These are phyloP conservation scores for Nebria salina DNA, from an alignment of 2,888 invertebrate genomes.

Conservation along the genomic window DNA sequence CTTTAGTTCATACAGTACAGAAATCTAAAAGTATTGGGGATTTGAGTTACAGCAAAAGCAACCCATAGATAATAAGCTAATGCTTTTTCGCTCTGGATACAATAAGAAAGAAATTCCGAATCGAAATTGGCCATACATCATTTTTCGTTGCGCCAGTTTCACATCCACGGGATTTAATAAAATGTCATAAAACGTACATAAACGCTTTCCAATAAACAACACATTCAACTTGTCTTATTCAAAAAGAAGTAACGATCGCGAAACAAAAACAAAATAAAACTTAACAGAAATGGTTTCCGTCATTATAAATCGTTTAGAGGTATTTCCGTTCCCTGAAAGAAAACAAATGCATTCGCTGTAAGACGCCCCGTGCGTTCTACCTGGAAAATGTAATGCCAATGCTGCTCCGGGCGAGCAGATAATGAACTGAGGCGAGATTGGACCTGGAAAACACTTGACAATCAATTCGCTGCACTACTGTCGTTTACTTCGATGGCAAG, in stretches of 20 bases:
- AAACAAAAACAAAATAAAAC: conserved; percentile 42
- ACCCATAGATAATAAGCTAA: no score
- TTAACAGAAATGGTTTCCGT: conserved; percentile 57
- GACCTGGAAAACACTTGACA: conserved; percentile 52
- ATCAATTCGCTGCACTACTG: conserved; percentile 51
- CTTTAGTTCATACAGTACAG: no score
- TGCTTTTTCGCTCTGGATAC: background rate
- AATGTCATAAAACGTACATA: background rate
- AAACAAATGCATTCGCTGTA: background rate
- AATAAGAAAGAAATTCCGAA: conserved; percentile 8
- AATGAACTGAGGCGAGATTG: conserved; percentile 50
- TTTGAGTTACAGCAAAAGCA: no score
- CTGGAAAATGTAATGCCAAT: conserved; percentile 22
- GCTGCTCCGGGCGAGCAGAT: conserved; percentile 41
- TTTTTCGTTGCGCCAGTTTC: background rate
- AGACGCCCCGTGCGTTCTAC: conserved; percentile 6
- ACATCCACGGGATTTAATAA: conserved; percentile 11
- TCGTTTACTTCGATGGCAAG: conserved; percentile 44
- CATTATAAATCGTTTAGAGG: conserved; percentile 61
- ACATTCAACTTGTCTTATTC: conserved; percentile 14
- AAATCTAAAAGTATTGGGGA: no score
- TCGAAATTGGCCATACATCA: conserved; percentile 5
- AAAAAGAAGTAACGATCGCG: conserved; percentile 12
- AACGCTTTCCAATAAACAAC: conserved; percentile 12
- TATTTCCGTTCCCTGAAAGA: background rate